Conservation (phyloP, 2,797 vertebrate genomes). For the Lycodopsis pacificus region DNA sequence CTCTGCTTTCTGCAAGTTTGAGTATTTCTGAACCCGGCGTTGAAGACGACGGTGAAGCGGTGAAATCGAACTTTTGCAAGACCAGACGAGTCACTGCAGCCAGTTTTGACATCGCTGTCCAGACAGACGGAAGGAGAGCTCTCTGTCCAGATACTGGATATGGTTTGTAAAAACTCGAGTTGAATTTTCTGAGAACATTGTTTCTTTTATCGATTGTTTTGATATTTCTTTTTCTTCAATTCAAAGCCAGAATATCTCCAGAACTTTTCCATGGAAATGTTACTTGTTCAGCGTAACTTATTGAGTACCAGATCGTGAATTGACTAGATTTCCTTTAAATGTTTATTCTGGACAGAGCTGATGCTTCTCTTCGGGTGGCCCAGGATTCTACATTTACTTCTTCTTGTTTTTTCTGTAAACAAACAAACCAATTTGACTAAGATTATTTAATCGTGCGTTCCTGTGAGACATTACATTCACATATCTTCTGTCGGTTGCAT, state of each 20-base stretch:
- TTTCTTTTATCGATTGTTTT: not conserved
- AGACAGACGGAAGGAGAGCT: not conserved
- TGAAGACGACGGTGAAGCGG: not conserved
- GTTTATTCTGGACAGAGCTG: not conserved
- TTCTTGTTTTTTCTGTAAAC: not conserved
- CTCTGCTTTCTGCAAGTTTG: not conserved
- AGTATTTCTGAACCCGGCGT: not conserved
- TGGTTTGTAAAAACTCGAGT: not conserved
- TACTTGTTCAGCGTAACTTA: not conserved
- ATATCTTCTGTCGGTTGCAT: not conserved
- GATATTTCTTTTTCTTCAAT: not conserved
- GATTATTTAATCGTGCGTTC: not conserved
- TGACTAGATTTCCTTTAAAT: not conserved
- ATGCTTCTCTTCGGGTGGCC: not conserved
- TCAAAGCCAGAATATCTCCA: conserved; percentile 8
- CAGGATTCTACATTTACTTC: not conserved
- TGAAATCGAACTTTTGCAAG: not conserved
- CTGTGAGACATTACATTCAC: not conserved
- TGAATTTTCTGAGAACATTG: not conserved
- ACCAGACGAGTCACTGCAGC: conserved; percentile 5
- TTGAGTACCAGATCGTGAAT: not conserved
- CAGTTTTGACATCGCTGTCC: not conserved
- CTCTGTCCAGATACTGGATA: not conserved
- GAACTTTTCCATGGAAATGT: not conserved
- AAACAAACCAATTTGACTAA: not conserved